Evolutionary conservation across 2,888 invertebrate species (phyloP).

Genomic region (Netelia fuscicornis): DNA sequence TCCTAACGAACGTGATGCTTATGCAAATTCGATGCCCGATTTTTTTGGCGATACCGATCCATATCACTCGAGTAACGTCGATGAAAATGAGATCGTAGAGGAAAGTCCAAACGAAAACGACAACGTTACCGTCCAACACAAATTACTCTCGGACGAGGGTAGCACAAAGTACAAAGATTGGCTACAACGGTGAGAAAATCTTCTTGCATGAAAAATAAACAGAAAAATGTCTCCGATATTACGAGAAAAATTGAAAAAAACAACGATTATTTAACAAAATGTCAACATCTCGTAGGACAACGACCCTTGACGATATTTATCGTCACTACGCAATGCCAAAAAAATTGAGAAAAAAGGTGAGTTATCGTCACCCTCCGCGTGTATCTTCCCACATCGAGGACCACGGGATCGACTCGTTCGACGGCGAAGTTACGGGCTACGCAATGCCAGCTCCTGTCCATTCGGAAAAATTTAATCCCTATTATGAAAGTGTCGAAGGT

Average conservation of each 20-base stretch:
- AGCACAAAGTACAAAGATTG: slow-evolving; percentile 91
- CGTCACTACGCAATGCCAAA: slow-evolving; percentile 86
- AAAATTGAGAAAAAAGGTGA: slow-evolving; percentile 74
- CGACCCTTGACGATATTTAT: slow-evolving; percentile 90
- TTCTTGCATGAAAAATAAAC: slow-evolving; percentile 8
- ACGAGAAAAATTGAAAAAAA: neutral
- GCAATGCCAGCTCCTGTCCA: slow-evolving; percentile 82
- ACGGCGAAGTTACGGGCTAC: slow-evolving; percentile 87
- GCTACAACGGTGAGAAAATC: slow-evolving; percentile 88
- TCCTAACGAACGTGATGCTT: slow-evolving; percentile 83
- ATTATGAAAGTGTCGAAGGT: slow-evolving; percentile 71
- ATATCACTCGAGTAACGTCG: slow-evolving; percentile 65
- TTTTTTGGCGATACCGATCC: slow-evolving; percentile 70
- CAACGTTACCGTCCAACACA: slow-evolving; percentile 84
- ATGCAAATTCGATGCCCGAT: slow-evolving; percentile 72
- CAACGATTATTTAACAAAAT: neutral
- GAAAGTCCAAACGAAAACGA: slow-evolving; percentile 72
- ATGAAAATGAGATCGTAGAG: slow-evolving; percentile 76
- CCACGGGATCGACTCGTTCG: slow-evolving; percentile 87
- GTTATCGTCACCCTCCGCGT: slow-evolving; percentile 37
- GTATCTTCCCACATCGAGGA: slow-evolving; percentile 81
- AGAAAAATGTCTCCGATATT: neutral
- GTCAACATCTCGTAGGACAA: slow-evolving; percentile 86
- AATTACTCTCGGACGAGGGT: slow-evolving; percentile 89
- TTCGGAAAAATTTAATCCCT: slow-evolving; percentile 77